Percentiles rank a stretch among this genome's conserved stretches.
phyloP scores from a whole-genome alignment of 2,113 vertebrate species.

The Rhizomys pruinosus region DNA sequence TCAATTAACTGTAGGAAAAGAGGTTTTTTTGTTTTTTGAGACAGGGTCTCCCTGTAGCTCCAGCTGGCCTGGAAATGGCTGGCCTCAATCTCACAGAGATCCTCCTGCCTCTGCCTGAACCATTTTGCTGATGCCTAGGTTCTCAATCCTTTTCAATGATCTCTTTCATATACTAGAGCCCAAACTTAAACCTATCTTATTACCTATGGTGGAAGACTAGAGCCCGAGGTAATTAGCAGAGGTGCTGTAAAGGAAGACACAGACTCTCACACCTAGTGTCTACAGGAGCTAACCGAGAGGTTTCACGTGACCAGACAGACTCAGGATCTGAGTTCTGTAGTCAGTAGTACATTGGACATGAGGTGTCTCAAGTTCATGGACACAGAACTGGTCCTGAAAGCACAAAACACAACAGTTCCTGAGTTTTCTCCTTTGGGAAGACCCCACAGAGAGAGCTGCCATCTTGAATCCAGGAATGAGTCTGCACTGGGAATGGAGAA shows the following conservation, averaged over 20 bases:
- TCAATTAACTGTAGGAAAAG: neutral
- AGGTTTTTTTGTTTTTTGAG: too few species aligned
- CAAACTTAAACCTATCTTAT: neutral
- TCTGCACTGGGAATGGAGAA: neutral
- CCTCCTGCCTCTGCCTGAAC: too few species aligned
- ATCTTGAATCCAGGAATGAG: neutral
- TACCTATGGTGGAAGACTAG: neutral
- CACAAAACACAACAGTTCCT: neutral
- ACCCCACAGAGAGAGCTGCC: neutral
- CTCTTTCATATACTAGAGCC: slow-evolving; percentile 17
- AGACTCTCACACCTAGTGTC: neutral
- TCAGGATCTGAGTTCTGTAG: neutral
- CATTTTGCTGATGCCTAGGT: neutral
- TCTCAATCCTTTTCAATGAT: neutral
- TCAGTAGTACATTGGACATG: neutral
- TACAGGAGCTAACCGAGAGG: neutral
- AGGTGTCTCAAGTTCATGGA: slow-evolving; percentile 28
- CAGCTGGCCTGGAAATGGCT: too few species aligned
- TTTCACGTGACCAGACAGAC: neutral
- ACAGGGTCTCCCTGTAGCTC: too few species aligned
- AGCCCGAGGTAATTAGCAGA: neutral
- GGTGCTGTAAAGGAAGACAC: neutral
- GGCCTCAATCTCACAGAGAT: too few species aligned
- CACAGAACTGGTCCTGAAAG: slow-evolving; percentile 2
- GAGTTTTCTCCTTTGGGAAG: neutral